A percentile compares a stretch with the other conserved stretches of the same genome.
Evolutionary conservation across 2,113 vertebrate genomes (phyloP).

Genomic region (Takifugu flavidus): DNA sequence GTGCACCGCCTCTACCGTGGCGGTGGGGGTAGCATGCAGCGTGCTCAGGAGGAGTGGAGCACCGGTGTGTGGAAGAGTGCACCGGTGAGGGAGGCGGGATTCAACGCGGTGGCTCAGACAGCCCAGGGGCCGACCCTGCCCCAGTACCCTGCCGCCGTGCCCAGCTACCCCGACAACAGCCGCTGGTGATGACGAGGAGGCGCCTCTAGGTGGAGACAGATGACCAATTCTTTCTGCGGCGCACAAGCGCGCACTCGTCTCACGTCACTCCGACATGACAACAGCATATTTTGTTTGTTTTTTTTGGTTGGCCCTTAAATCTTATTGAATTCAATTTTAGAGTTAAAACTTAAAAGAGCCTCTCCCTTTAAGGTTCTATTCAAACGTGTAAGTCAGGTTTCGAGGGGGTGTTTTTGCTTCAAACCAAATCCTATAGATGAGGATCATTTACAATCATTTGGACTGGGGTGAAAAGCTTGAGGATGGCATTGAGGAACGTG

Average conservation of each 20-base stretch:
- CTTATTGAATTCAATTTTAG: conserved; percentile 2
- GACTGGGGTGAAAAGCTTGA: neutral
- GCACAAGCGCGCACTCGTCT: neutral
- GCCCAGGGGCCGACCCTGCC: conserved; percentile 86
- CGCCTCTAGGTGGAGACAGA: conserved; percentile 54
- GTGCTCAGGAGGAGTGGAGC: conserved; percentile 91
- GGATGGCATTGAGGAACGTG: conserved; percentile 16
- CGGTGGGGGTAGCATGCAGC: conserved; percentile 84
- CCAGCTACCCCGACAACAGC: conserved; percentile 83
- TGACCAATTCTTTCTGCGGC: neutral
- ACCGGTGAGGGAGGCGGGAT: conserved; percentile 80
- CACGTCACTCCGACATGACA: conserved; percentile 16
- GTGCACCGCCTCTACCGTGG: conserved; percentile 91
- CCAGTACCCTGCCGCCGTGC: conserved; percentile 87
- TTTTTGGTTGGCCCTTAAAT: conserved; percentile 11
- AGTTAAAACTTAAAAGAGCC: conserved; percentile 19
- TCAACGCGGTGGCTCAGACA: conserved; percentile 77
- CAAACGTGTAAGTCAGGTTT: conserved; percentile 37
- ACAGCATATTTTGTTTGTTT: neutral
- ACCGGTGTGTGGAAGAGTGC: conserved; percentile 83
- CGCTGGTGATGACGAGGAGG: conserved; percentile 62
- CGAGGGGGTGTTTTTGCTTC: conserved; percentile 35
- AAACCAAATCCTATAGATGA: neutral
- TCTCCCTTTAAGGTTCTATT: conserved; percentile 4
- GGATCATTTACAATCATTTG: too few relatives aligned